phyloP scores from a whole-genome alignment of 2,113 vertebrate species.

The Tetrax tetrax region DNA sequence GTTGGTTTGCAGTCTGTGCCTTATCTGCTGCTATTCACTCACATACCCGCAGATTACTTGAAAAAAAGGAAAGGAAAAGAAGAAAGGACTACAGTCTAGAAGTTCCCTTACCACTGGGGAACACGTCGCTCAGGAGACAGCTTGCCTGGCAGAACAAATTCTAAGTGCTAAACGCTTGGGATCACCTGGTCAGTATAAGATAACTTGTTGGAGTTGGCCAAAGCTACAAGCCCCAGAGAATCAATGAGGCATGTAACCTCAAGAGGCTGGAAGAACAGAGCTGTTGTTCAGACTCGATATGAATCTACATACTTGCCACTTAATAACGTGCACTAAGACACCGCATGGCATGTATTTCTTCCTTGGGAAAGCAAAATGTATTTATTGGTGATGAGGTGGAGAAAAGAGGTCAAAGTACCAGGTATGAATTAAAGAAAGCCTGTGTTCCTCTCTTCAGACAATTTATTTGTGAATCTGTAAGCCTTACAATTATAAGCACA shows the following conservation, averaged over 20 bases:
- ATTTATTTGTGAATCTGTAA: background rate
- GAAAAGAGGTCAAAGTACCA: constrained; percentile 3
- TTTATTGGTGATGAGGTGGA: background rate
- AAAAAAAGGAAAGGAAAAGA: background rate
- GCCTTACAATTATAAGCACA: constrained; percentile 30
- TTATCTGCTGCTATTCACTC: background rate
- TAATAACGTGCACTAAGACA: background rate
- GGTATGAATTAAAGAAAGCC: constrained; percentile 22
- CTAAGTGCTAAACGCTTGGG: background rate
- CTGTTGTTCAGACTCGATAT: background rate
- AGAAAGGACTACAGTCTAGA: background rate
- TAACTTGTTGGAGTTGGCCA: background rate
- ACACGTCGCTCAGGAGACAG: background rate
- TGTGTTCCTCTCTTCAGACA: background rate
- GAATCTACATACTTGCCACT: background rate
- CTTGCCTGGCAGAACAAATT: background rate
- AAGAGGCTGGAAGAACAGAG: background rate
- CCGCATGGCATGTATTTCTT: background rate
- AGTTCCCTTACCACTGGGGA: background rate
- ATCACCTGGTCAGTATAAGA: background rate
- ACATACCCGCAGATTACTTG: background rate
- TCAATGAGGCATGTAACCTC: background rate
- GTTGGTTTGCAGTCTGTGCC: background rate
- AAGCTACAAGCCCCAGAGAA: background rate
- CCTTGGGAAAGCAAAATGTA: background rate